phyloP scores from a whole-genome alignment of 2,888 invertebrate species.

The Pollenia angustigena region DNA sequence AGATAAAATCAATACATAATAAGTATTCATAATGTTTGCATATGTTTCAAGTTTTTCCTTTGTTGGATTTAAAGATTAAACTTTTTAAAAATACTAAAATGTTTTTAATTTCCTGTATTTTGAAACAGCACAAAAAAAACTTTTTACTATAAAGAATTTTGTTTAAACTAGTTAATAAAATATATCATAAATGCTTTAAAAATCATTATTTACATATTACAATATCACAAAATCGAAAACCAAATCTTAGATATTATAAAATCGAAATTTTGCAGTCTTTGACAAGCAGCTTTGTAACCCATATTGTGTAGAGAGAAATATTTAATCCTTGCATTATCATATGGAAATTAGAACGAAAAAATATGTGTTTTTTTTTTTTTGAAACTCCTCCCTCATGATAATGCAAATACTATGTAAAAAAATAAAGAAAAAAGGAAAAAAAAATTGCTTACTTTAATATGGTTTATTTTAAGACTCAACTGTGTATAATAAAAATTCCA shows the following conservation, averaged over 20 bases:
- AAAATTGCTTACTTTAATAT: conserved; percentile 23
- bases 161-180: too few species aligned
- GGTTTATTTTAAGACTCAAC: conserved; percentile 61
- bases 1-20: too few species aligned
- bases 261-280: conserved; percentile 5
- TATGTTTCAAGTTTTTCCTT: too few species aligned
- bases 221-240: conserved; percentile 4
- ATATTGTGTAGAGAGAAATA: not conserved
- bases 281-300: not conserved
- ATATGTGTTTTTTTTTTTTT: not conserved
- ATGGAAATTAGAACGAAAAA: conserved; percentile 4
- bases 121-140: too few species aligned
- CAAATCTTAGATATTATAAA: too few species aligned
- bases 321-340: conserved; percentile 13
- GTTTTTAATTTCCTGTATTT: too few species aligned
- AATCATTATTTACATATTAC: conserved; percentile 10
- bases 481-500: conserved; percentile 38
- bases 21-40: too few species aligned
- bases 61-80: too few species aligned
- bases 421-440: not conserved
- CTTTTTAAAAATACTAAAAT: too few species aligned
- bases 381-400: conserved; percentile 18
- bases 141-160: too few species aligned
- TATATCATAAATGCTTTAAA: not conserved
- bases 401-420: conserved; percentile 7